These are phyloP conservation scores for Andricus grossulariae DNA, from an alignment of 1,140 invertebrate species.

Conservation along the genomic window DNA sequence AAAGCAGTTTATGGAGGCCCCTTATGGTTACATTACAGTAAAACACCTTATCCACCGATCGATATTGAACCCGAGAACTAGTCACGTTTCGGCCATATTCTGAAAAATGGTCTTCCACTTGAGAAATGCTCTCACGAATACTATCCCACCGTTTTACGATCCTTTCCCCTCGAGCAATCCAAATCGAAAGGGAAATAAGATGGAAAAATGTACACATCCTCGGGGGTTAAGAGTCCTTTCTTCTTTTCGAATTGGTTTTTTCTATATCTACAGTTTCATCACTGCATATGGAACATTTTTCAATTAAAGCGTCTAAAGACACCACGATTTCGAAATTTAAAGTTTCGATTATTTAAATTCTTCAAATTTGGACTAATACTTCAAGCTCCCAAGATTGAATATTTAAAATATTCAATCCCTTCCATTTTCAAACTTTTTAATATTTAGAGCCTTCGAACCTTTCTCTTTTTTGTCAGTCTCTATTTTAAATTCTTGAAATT, in stretches of 20 bases:
- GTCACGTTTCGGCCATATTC: constrained; percentile 33
- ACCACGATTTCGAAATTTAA: too few relatives aligned
- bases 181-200: constrained; percentile 18
- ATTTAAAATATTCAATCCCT: not conserved
- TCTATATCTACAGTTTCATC: too few relatives aligned
- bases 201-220: not conserved
- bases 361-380: too few relatives aligned
- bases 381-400: too few relatives aligned
- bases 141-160: not conserved
- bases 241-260: too few relatives aligned
- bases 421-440: not conserved
- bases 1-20: too few relatives aligned
- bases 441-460: not conserved
- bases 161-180: not conserved
- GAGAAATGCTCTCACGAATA: constrained; percentile 1
- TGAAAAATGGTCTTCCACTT: constrained; percentile 12
- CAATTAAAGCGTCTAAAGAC: too few relatives aligned
- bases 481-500: not conserved
- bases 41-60: constrained; percentile 34
- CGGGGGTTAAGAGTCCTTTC: not conserved
- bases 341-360: too few relatives aligned
- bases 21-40: not conserved
- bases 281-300: too few relatives aligned
- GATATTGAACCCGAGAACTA: constrained; percentile 30
- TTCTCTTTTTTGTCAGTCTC: not conserved